Evolutionary conservation across 2,113 vertebrate genomes (phyloP), one percentile per base, ranked within the genome.

Genomic region (Centropus unirufus): DNA sequence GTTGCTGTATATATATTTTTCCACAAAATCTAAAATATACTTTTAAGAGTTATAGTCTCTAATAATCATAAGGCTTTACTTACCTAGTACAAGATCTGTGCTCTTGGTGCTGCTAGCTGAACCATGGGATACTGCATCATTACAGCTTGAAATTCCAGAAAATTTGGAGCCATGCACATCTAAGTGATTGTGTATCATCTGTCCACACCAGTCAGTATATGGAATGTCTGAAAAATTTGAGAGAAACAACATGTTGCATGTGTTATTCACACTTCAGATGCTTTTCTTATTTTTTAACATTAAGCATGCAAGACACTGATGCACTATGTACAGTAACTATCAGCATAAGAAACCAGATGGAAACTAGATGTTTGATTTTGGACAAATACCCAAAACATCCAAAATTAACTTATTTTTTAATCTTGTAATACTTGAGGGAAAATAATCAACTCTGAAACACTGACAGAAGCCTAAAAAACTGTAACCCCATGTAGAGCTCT

Each of bases 81-180:
- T 91, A 99, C 99, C 99, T 72, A 99, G 93, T 44, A 99, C 98
- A 67, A 99, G 96, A 87, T 99, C 99, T 23, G 97, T 98, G 93
- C 98, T 99, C 95, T 99, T 99, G 40, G 98, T 99, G 98, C 99
- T 98, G 93, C 98, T 98, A 68, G 98, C 98, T 44, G 99, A 99
- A 68, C 98, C 98, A 92, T 99, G 99, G 64, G 99, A 99, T 32
- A 98, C 99, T 2, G 98, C 98, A 76, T 99, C 99, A 55, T 99
- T 99, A 97, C 99, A 99, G 75, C 99, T 98, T 21, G 99, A 99
- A 96, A 99, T 98, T 44, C 99, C 99, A 5, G 99, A 99, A 97
- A 98, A 99, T 97, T 99, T 99, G 67, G 98, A 98, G 63, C 99
- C 98, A 97, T 99, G 98, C 82, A 99, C 99, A 96, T 99, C 99